Percentiles rank a stretch among this genome's conserved stretches.
Conservation (phyloP, 2,888 invertebrate species). For the Cerastis leucographa region DNA sequence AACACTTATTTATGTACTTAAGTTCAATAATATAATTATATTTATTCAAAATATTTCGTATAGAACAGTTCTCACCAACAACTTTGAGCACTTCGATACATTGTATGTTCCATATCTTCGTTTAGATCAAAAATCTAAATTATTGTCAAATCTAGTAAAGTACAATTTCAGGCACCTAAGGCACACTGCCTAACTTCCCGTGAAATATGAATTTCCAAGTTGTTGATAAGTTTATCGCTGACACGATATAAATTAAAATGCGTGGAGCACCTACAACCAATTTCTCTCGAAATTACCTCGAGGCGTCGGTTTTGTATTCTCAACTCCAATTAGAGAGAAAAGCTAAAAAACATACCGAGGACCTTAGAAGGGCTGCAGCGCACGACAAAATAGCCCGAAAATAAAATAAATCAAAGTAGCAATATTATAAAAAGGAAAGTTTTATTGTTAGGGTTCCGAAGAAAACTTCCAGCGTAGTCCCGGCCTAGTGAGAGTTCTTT, state of each 20-base stretch:
- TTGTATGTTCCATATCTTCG: slow-evolving; percentile 35
- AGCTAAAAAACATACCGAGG: slow-evolving; percentile 67
- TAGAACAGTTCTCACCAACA: slow-evolving; percentile 45
- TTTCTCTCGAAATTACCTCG: slow-evolving; percentile 73
- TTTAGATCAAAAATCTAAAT: slow-evolving; percentile 49
- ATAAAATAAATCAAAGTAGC: slow-evolving; percentile 38
- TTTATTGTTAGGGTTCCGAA: slow-evolving; percentile 34
- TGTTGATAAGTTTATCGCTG: slow-evolving; percentile 68
- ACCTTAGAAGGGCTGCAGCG: slow-evolving; percentile 34
- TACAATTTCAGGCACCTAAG: slow-evolving; percentile 49
- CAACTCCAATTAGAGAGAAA: slow-evolving; percentile 77
- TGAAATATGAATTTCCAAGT: slow-evolving; percentile 64
- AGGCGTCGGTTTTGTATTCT: slow-evolving; percentile 74
- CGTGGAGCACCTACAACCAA: slow-evolving; percentile 73
- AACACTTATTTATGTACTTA: slow-evolving; percentile 4
- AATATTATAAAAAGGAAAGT: slow-evolving; percentile 39
- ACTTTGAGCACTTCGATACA: slow-evolving; percentile 51
- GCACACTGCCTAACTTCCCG: slow-evolving; percentile 56
- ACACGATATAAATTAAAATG: slow-evolving; percentile 79
- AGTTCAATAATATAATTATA: slow-evolving; percentile 4
- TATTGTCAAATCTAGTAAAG: slow-evolving; percentile 53
- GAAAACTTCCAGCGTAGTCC: slow-evolving; percentile 31
- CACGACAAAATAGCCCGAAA: slow-evolving; percentile 3
- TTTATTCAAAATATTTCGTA: slow-evolving; percentile 41
- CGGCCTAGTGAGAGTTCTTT: slow-evolving; percentile 3